Evolutionary conservation across 23 tunicate genomes (phyloP).

Genomic region (Ciona savignyi): DNA sequence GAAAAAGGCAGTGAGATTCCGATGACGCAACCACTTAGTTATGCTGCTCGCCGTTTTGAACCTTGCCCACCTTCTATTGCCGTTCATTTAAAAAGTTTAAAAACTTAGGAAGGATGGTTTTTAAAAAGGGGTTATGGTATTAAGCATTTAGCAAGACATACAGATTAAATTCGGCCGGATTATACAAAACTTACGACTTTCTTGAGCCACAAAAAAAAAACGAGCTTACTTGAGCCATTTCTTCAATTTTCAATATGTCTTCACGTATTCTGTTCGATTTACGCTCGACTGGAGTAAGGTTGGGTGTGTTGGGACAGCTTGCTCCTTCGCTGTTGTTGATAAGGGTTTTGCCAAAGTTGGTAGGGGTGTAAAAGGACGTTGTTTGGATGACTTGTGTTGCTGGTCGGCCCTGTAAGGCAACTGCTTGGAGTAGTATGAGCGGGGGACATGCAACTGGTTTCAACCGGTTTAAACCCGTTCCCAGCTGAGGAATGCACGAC

Average conservation of each 20-base stretch:
- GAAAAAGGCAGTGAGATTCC: background rate
- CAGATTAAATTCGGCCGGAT: too few relatives aligned
- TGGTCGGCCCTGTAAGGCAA: slow-evolving; percentile 6
- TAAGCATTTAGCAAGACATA: too few relatives aligned
- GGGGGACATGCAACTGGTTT: slow-evolving; percentile 24
- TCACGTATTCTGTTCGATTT: slow-evolving; percentile 32
- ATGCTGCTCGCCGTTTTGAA: too few relatives aligned
- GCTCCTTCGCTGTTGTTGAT: background rate
- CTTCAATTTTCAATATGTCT: slow-evolving; percentile 70
- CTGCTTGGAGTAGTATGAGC: slow-evolving; percentile 16
- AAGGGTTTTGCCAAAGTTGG: slow-evolving; percentile 32
- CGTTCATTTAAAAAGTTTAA: too few relatives aligned
- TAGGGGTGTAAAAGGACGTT: background rate
- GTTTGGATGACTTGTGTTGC: slow-evolving; percentile 18
- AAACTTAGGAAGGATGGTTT: too few relatives aligned
- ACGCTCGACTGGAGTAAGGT: slow-evolving; percentile 36
- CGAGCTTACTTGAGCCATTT: slow-evolving; percentile 83
- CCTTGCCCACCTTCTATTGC: too few relatives aligned
- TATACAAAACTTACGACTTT: too few relatives aligned
- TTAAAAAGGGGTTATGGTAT: too few relatives aligned
- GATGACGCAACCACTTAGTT: background rate
- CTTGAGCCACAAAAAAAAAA: too few relatives aligned
- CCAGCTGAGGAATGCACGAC: slow-evolving; percentile 1
- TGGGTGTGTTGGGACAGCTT: slow-evolving; percentile 24
- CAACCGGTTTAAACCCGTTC: background rate